Base-by-base conservation (phyloP, 2,113 vertebrate species). In the Xiphophorus maculatus region DNA sequence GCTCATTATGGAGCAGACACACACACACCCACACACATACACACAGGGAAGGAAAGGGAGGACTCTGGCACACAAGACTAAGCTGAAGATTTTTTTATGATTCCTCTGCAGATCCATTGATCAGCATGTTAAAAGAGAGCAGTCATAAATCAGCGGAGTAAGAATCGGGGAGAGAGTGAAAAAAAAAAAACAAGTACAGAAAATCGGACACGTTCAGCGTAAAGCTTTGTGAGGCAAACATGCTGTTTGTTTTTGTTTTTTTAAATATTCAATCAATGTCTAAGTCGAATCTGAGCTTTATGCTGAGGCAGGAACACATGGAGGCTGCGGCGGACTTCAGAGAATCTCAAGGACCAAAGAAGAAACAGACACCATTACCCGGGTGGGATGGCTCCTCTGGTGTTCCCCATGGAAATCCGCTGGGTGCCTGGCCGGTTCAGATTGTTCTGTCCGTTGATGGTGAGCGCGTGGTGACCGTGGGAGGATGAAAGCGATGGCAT, bases 391-490 rank as follows among this genome's bases (percentile, higher is more conserved):
- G 96, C 63, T 76, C 96, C 95, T 76, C 97, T 94, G 69, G 94
- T 85, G 1, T 95, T 91, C 42, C 95, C 89, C 35, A 95, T 87
- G 7, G 95, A 86, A 58, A 94, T 93, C 12, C 96, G 94, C 88
- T 97, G 97, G 0, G 96, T 95, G 69, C 97, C 96, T 0, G 97
- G 97, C 29, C 96, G 93, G 94, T 98, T 98, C 90, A 99, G 95
- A 92, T 99, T 98, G 93, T 98, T 99, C 91, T 97, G 97, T 5
- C 97, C 97, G 0, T 97, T 94, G 88, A 97, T 92, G 51, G 93
- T 94, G 25, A 93, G 89, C 35, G 87, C 63, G 33, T 92, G 89
- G 87, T 93, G 91, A 60, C 88, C 82, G 66, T 94, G 93, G 30
- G 92, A 72, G 2, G 68, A 79, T 69, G 30, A 95, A 85, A 63